These are phyloP conservation scores for Spilogale gracilis DNA, from an alignment of 2,113 vertebrate genomes.

Conservation along the genomic window DNA sequence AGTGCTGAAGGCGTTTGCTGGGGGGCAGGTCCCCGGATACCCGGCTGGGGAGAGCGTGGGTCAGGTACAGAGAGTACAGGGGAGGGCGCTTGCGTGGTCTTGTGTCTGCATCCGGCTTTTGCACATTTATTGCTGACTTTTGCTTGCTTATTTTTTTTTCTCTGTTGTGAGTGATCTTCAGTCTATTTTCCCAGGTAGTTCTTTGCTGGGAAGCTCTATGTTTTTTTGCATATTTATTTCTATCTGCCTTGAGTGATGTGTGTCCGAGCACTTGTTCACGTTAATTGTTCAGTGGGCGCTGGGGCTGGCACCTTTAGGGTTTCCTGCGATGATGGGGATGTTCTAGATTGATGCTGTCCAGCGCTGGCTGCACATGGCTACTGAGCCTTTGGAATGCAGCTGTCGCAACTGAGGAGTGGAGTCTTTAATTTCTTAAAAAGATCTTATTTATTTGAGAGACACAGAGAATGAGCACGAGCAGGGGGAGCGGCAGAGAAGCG, in stretches of 20 bases:
- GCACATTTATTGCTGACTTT: neutral
- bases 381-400: neutral
- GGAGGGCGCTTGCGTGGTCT: neutral
- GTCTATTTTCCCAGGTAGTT: neutral
- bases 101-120: neutral
- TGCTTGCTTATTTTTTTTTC: neutral
- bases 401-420: fast-evolving
- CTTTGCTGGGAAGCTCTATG: neutral
- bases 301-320: neutral
- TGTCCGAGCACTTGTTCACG: neutral
- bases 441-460: neutral
- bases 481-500: neutral
- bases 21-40: neutral
- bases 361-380: neutral
- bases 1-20: neutral
- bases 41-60: neutral
- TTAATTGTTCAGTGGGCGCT: neutral
- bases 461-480: neutral
- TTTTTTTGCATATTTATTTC: neutral
- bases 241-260: neutral
- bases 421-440: neutral
- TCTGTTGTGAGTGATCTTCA: neutral
- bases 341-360: neutral
- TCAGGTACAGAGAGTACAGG: neutral
- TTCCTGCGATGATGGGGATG: neutral